A percentile compares a stretch with the other conserved stretches of the same genome.
Evolutionary conservation across 2,888 invertebrate genomes (phyloP).

Genomic region (Patella ulyssiponensis): DNA sequence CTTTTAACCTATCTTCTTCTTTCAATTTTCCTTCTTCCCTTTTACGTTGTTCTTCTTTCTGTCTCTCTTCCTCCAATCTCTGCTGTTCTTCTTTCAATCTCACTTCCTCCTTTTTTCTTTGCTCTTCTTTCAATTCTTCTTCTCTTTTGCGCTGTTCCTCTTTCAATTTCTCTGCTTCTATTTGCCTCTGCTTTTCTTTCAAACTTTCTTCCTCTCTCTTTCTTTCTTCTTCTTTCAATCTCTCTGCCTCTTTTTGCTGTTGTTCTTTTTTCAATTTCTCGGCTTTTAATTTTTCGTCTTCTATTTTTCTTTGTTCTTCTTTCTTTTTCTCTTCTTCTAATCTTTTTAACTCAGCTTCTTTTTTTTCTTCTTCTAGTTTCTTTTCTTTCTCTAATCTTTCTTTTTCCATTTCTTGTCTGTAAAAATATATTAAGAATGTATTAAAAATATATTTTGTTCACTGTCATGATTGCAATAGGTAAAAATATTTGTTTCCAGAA

Average conservation of each 20-base stretch:
- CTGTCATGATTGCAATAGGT: too few relatives aligned
- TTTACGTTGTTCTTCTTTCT: conserved; percentile 29
- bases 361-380: conserved; percentile 19
- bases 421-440: too few relatives aligned
- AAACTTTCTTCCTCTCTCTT: not conserved
- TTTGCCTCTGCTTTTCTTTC: conserved; percentile 18
- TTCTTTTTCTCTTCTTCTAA: conserved; percentile 41
- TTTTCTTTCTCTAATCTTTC: conserved; percentile 27
- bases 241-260: conserved; percentile 23
- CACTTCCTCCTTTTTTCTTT: conserved; percentile 32
- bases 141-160: conserved; percentile 36
- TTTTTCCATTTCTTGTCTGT: conserved; percentile 25
- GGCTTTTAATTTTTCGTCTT: conserved; percentile 33
- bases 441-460: too few relatives aligned
- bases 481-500: too few relatives aligned
- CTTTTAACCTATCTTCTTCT: conserved; percentile 28
- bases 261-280: conserved; percentile 32
- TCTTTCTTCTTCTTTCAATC: conserved; percentile 5
- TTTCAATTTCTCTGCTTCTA: conserved; percentile 38
- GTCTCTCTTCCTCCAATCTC: conserved; percentile 18
- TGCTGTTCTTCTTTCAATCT: conserved; percentile 29
- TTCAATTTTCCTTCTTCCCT: conserved; percentile 32
- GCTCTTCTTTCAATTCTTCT: conserved; percentile 31
- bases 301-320: conserved; percentile 38
- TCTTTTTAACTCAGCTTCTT: conserved; percentile 32